phyloP scores from a whole-genome alignment of 2,113 vertebrate species.

The Anseranas semipalmata region DNA sequence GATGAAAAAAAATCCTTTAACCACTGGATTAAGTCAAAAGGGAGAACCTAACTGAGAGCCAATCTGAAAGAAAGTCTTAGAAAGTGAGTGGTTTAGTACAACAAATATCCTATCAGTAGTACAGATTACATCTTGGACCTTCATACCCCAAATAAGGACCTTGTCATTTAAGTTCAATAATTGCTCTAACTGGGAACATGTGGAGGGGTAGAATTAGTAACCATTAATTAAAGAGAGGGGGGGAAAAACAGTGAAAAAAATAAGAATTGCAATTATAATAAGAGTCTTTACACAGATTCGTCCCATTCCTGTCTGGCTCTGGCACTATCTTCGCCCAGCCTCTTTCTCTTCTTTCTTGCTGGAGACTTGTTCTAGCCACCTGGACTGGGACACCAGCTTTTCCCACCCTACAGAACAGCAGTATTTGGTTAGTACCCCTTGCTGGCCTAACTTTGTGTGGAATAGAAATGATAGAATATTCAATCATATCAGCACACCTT shows the following conservation, averaged over 20 bases:
- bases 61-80: not conserved
- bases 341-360: not conserved
- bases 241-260: not conserved
- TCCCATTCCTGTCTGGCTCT: not conserved
- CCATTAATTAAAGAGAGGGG: not conserved
- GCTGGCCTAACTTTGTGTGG: not conserved
- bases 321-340: not conserved
- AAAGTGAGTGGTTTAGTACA: not conserved
- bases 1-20: not conserved
- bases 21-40: not conserved
- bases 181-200: not conserved
- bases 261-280: not conserved
- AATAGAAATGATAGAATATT: not conserved
- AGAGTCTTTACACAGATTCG: not conserved
- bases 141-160: not conserved
- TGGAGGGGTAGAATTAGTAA: not conserved
- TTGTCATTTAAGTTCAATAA: not conserved
- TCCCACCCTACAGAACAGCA: not conserved
- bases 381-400: not conserved
- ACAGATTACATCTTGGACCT: not conserved
- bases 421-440: not conserved
- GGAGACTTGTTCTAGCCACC: not conserved
- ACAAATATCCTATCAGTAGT: not conserved
- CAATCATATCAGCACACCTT: not conserved
- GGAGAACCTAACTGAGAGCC: not conserved